Base-by-base conservation (phyloP, 2,797 vertebrate genomes). In the Erpetoichthys calabaricus region DNA sequence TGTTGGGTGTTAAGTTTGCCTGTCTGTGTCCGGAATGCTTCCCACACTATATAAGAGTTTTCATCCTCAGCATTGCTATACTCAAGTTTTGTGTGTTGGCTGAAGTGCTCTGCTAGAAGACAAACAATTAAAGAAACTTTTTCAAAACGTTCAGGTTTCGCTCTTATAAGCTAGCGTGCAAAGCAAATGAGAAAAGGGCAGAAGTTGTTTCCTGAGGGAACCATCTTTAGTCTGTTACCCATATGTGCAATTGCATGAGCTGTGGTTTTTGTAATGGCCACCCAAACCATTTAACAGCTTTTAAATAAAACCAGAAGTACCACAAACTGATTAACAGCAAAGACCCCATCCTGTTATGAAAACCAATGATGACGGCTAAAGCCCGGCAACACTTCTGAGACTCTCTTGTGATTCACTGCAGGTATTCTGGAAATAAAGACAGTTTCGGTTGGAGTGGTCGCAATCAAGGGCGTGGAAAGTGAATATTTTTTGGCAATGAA, bases 371-470 rank as follows among this genome's bases (percentile, higher is more conserved):
- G 61, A 64, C 62, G 69, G 64, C 57, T 65, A 62, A 70, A 60
- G 8, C 57, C 41, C 63, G 56, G 49, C 50, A 69, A 43, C 53
- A 65, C 59, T 44, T 69, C 5, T 71, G 53, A 66, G 54, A 44
- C 54, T 43, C 46, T 42, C 64, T 65, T 78, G 52, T 73, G 62
- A 73, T 70, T 68, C 70, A 67, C 80, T 80, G 59, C 84, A 98
- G 94, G 92, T 83, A 91, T 98, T 73, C 86, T 98, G 74, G 95
- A 98, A 86, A 97, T 98, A 75, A 86, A 93, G 78, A 97, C 94
- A 2, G 92, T 98, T 73, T 92, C 90, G 7, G 90, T 98, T 73
- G 92, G 93, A 60, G 80, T 97, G 68, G 89, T 98, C 76, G 94
- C 94, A 65, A 97, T 98, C 73, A 98, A 96, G 83, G 94, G 94